phyloP scores from a whole-genome alignment of 2,888 invertebrate species.

The Atethmia centrago region DNA sequence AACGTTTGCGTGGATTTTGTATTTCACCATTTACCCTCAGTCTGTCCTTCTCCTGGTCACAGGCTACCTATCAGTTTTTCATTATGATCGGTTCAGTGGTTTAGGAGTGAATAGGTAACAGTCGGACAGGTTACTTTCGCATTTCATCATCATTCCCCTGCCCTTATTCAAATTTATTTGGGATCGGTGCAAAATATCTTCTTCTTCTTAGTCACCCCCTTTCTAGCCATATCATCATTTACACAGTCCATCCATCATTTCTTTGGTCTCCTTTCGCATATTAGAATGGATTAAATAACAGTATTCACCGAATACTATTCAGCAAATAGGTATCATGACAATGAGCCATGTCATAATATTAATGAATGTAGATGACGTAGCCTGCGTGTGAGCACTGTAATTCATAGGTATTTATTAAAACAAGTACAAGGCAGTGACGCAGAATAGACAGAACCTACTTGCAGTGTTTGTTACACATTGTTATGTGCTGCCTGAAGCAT shows the following conservation, averaged over 20 bases:
- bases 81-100: neutral
- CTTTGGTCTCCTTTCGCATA: neutral
- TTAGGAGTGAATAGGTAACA: neutral
- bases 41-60: too few species aligned
- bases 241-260: neutral
- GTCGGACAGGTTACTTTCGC: neutral
- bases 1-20: too few species aligned
- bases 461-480: neutral
- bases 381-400: slow-evolving; percentile 13
- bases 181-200: neutral
- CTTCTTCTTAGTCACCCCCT: neutral
- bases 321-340: neutral
- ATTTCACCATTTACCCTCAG: too few species aligned
- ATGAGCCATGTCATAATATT: slow-evolving; percentile 11
- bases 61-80: neutral
- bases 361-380: slow-evolving; percentile 17
- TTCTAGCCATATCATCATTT: neutral
- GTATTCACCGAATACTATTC: neutral
- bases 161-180: neutral
- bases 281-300: neutral
- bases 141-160: neutral
- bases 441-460: neutral
- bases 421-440: slow-evolving; percentile 2
- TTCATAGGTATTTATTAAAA: slow-evolving; percentile 9
- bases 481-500: neutral